Base-by-base conservation (phyloP, 2,797 vertebrate genomes). In the Phoxinus dragarum region DNA sequence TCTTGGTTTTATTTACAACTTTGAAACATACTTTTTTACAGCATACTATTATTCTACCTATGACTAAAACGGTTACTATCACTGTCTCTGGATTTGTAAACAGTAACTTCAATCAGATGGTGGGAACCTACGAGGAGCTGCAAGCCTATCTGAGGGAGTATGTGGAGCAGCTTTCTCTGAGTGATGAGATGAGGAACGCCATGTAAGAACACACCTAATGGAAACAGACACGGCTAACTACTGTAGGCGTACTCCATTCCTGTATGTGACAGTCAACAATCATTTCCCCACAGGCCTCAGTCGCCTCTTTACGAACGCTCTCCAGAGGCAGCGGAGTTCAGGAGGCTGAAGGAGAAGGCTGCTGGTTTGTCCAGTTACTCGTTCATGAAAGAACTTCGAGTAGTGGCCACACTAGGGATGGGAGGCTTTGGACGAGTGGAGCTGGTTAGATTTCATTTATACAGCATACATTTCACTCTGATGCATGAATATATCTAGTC, bases 401-500 rank as follows among this genome's bases (percentile, higher is more conserved):
- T 94, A 74, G 82, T 96, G 21, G 93, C 94, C 5, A 96, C 96
- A 0, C 90, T 96, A 78, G 96, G 96, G 27, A 92, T 94, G 88
- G 96, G 96, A 72, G 96, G 96, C 71, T 96, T 96, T 72, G 96
- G 96, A 84, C 93, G 96, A 76, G 96, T 96, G 49, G 95, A 96
- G 86, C 92, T 96, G 94, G 95, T 96, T 88, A 94, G 93, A 36
- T 34, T 11, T 40, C 1, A 47, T 49, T 68, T 76, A 40, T 61
- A 27, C 3, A 34, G 21, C 8, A n/a, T n/a, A 23, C 21, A 59
- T 59, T 16, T 14, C 5, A 31, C 61, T 59, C 5, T 54, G 21
- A 52, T 49, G 40, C 8, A 11, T 19, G 11, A n/a, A 49, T 34
- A 42, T 40, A 19, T 56, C 21, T 36, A 66, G 16, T 17, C 8